phyloP scores from a whole-genome alignment of 2,113 vertebrate species.

The Mesocricetus auratus region DNA sequence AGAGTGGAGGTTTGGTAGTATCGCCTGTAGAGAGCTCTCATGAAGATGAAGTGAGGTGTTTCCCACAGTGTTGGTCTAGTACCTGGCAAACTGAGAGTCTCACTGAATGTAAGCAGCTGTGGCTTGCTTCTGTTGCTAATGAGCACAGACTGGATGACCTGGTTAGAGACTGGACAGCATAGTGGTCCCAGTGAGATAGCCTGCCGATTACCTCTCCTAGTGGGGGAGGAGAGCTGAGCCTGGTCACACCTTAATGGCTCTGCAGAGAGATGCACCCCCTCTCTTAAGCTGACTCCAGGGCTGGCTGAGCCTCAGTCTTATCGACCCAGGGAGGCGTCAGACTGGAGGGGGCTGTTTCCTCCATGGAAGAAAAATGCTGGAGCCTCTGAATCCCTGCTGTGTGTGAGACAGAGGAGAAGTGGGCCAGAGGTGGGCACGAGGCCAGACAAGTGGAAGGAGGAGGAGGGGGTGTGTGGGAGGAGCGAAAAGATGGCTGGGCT shows the following conservation, averaged over 20 bases:
- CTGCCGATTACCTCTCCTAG: neutral
- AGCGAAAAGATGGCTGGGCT: slow-evolving; percentile 28
- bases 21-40: neutral
- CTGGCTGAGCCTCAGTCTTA: slow-evolving; percentile 67
- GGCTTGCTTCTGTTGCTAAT: neutral
- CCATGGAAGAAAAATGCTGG: slow-evolving; percentile 64
- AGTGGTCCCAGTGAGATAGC: neutral
- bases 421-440: neutral
- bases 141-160: neutral
- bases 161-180: slow-evolving; percentile 42
- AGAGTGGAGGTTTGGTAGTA: neutral
- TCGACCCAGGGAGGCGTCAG: slow-evolving; percentile 78
- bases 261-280: neutral
- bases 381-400: slow-evolving; percentile 36
- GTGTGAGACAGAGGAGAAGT: slow-evolving; percentile 62
- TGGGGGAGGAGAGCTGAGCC: neutral
- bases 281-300: slow-evolving; percentile 43
- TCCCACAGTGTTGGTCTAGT: neutral
- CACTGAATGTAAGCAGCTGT: neutral
- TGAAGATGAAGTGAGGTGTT: neutral
- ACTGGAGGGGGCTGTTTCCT: slow-evolving; percentile 67
- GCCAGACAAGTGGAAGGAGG: slow-evolving; percentile 30
- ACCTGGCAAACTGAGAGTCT: neutral
- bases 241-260: neutral
- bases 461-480: slow-evolving; percentile 46